phyloP scores from a whole-genome alignment of 2,113 vertebrate genomes.

The Sphaerodactylus townsendi region DNA sequence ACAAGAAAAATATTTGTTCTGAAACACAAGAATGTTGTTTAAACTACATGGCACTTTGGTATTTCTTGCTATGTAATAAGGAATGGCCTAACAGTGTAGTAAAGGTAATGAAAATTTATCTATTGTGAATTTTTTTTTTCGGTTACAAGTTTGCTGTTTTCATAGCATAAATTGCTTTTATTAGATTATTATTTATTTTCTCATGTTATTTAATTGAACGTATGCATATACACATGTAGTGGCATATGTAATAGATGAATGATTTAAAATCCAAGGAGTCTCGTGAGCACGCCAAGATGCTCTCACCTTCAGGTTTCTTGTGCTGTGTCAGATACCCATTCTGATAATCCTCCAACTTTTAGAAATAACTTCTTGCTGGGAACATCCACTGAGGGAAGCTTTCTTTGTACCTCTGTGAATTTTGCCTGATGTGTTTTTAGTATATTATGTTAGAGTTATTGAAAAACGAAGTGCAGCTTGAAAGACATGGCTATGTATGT shows the following conservation, averaged over 20 bases:
- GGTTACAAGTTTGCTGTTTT: background rate
- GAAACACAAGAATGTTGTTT: background rate
- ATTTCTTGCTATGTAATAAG: background rate
- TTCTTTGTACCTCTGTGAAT: too few relatives aligned
- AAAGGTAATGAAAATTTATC: background rate
- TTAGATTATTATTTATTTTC: background rate
- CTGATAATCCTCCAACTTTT: background rate
- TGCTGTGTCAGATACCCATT: background rate
- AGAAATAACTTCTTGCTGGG: background rate
- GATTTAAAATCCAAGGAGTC: background rate
- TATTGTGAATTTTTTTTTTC: background rate
- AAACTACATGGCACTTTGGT: background rate
- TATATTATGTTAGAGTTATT: background rate
- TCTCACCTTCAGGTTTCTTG: background rate
- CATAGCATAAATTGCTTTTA: background rate
- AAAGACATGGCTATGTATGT: background rate
- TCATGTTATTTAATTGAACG: background rate
- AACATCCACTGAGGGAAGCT: background rate
- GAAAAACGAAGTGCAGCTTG: background rate
- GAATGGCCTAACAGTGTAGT: background rate
- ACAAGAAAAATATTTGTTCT: background rate
- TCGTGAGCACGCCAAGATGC: background rate
- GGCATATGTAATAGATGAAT: background rate
- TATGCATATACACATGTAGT: background rate
- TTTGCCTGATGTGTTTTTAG: background rate